These are phyloP conservation scores for Rhopalosiphum padi DNA, from an alignment of 1,140 invertebrate genomes.

Conservation along the genomic window DNA sequence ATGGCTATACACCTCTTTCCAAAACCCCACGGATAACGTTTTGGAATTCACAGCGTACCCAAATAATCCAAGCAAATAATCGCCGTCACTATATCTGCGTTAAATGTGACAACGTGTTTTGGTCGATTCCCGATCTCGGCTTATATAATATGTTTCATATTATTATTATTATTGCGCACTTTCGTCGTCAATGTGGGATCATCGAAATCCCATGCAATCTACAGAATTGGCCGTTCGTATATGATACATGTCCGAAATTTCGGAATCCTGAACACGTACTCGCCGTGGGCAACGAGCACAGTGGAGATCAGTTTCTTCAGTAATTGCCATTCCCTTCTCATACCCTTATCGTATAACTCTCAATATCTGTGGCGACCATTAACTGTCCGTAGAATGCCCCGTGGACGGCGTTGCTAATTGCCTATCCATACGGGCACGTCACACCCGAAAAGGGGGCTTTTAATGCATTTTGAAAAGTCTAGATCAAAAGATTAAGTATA, in stretches of 20 bases:
- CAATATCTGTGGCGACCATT: constrained; percentile 43
- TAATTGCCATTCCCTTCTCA: constrained; percentile 30
- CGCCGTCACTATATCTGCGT: constrained; percentile 47
- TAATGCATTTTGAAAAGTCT: constrained; percentile 51
- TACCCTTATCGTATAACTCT: neutral
- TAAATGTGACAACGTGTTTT: constrained; percentile 56
- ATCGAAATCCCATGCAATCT: constrained; percentile 44
- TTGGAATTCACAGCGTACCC: constrained; percentile 26
- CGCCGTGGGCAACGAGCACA: neutral
- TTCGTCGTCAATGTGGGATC: constrained; percentile 42
- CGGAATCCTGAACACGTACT: constrained; percentile 47
- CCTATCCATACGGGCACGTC: neutral
- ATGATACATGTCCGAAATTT: constrained; percentile 49
- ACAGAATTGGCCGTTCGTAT: constrained; percentile 33
- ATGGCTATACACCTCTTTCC: neutral
- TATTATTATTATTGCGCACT: constrained; percentile 43
- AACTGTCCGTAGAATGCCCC: constrained; percentile 28
- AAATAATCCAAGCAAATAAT: constrained; percentile 45
- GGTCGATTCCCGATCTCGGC: constrained; percentile 51
- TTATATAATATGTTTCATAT: neutral
- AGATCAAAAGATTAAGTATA: constrained; percentile 45
- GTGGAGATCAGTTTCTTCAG: constrained; percentile 30
- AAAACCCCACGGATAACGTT: neutral
- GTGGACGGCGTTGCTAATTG: constrained; percentile 39
- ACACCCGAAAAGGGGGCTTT: constrained; percentile 23